A percentile compares a stretch with the other conserved stretches of the same genome.
Evolutionary conservation across 2,888 invertebrate genomes (phyloP).

Genomic region (Campopleginae sp.): DNA sequence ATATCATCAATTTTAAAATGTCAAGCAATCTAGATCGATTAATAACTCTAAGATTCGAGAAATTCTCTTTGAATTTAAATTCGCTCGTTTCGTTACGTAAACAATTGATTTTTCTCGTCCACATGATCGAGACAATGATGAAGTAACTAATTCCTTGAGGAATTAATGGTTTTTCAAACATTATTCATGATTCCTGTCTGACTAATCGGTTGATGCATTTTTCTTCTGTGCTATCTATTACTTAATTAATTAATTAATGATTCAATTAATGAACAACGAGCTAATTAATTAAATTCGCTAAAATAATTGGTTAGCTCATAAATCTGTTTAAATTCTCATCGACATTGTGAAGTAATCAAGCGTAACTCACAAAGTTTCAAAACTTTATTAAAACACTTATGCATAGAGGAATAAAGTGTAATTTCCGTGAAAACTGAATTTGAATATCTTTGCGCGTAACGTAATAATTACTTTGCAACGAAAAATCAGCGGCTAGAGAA

Average conservation of each 20-base stretch:
- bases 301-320: background rate
- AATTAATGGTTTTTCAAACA: background rate
- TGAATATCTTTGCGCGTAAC: constrained; percentile 43
- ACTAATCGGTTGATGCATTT: background rate
- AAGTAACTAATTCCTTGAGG: background rate
- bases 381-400: background rate
- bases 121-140: background rate
- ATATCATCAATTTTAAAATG: constrained; percentile 41
- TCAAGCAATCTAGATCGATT: constrained; percentile 26
- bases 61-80: background rate
- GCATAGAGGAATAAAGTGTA: background rate
- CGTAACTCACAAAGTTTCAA: background rate
- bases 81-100: background rate
- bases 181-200: background rate
- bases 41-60: background rate
- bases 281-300: too few species aligned
- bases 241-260: background rate
- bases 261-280: background rate
- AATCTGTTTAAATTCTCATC: background rate
- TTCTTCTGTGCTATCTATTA: background rate
- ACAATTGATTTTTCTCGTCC: background rate
- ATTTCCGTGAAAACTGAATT: constrained; percentile 34
- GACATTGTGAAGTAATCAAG: background rate
- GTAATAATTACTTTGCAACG: constrained; percentile 16
- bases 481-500: constrained; percentile 43